These are phyloP conservation scores for Blastomussa wellsi DNA, from an alignment of 92 coral and sea anemone species.

Conservation along the genomic window DNA sequence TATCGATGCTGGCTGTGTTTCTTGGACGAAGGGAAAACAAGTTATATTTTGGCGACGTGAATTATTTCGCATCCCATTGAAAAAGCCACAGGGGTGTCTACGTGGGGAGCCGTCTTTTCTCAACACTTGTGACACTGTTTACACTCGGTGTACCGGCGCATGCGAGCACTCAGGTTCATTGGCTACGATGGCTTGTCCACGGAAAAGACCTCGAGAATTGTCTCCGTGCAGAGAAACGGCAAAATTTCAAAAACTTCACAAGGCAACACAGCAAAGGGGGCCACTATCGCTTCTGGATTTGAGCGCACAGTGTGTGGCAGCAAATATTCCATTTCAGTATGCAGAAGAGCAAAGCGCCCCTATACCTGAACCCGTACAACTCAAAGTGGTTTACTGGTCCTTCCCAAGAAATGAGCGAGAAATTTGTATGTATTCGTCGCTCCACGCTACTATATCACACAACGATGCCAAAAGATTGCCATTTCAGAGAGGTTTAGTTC, in stretches of 20 bases:
- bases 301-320: slow-evolving; percentile 91
- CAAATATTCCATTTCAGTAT: slow-evolving; percentile 92
- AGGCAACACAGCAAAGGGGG: slow-evolving; percentile 58
- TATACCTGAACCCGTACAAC: slow-evolving; percentile 98
- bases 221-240: slow-evolving; percentile 64
- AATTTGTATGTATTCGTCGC: slow-evolving; percentile 90
- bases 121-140: slow-evolving; percentile 65
- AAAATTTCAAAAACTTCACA: slow-evolving; percentile 62
- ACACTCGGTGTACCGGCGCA: slow-evolving; percentile 55
- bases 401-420: slow-evolving; percentile 96
- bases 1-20: background rate
- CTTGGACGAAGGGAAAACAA: slow-evolving; percentile 10
- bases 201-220: slow-evolving; percentile 70
- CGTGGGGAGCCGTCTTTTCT: slow-evolving; percentile 67
- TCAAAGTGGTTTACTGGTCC: slow-evolving; percentile 92
- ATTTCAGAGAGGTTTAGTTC: slow-evolving; percentile 82
- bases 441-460: slow-evolving; percentile 82
- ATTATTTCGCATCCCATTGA: slow-evolving; percentile 48
- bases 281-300: slow-evolving; percentile 88
- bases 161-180: slow-evolving; percentile 54
- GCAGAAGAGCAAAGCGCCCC: slow-evolving; percentile 88
- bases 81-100: slow-evolving; percentile 40
- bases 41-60: slow-evolving; percentile 41
- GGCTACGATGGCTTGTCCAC: slow-evolving; percentile 65
- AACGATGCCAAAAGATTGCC: slow-evolving; percentile 88